Conservation (phyloP, 1,140 invertebrate genomes). For the Oreohelix idahoensis region DNA sequence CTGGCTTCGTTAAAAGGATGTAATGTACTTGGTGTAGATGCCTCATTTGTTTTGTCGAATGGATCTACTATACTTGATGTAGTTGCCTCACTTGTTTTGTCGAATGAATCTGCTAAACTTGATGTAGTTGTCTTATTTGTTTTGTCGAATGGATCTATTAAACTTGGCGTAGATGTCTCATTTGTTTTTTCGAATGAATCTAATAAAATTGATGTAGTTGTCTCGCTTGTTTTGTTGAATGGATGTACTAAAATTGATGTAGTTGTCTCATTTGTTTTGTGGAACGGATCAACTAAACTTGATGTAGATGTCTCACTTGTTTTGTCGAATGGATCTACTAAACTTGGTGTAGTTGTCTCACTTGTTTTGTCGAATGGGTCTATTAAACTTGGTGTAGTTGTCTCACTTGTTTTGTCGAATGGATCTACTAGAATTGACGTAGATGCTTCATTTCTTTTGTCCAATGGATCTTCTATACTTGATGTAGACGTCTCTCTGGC, state of each 20-base stretch:
- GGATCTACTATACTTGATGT: not conserved
- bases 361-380: not conserved
- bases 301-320: not conserved
- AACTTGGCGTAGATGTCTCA: not conserved
- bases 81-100: not conserved
- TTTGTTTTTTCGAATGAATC: not conserved
- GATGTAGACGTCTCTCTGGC: not conserved
- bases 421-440: not conserved
- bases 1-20: not conserved
- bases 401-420: not conserved
- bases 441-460: not conserved
- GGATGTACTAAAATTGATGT: not conserved
- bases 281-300: not conserved
- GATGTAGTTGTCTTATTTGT: not conserved
- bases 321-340: not conserved
- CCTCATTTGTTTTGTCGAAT: not conserved
- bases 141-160: not conserved
- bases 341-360: not conserved
- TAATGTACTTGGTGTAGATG: not conserved
- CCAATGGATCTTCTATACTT: not conserved
- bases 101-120: not conserved
- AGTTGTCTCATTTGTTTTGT: not conserved
- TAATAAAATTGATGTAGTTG: not conserved
- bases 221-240: not conserved
- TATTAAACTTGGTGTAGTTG: not conserved